Conservation (phyloP, 2,888 invertebrate species). For the Hipparchia sbordonii region DNA sequence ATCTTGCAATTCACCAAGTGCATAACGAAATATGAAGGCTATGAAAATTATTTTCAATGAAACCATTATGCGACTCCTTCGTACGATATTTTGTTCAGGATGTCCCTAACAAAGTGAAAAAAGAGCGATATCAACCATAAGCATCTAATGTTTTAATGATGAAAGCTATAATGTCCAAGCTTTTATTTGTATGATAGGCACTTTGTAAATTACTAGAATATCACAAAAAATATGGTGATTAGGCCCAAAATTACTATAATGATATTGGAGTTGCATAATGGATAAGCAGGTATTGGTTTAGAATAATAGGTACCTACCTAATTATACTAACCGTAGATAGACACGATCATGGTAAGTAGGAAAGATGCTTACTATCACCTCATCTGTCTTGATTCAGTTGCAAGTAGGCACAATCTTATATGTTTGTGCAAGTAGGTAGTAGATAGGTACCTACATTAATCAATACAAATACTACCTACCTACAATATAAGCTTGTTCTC, state of each 20-base stretch:
- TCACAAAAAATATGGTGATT: neutral
- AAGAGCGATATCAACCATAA: neutral
- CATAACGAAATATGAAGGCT: neutral
- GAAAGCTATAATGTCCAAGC: neutral
- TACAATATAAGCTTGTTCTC: too few relatives aligned
- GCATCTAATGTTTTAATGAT: too few relatives aligned
- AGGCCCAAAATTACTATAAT: neutral
- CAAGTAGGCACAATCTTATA: too few relatives aligned
- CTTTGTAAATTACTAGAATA: neutral
- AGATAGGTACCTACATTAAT: too few relatives aligned
- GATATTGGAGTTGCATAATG: neutral
- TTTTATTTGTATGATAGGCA: neutral
- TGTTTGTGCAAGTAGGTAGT: too few relatives aligned
- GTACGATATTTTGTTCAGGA: neutral
- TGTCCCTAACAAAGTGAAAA: neutral
- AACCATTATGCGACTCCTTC: neutral
- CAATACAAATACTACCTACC: too few relatives aligned
- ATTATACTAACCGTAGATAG: too few relatives aligned
- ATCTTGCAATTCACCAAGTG: neutral
- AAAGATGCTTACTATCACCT: too few relatives aligned
- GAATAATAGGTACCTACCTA: too few relatives aligned
- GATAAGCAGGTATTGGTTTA: too few relatives aligned
- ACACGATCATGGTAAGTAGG: too few relatives aligned
- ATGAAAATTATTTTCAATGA: neutral
- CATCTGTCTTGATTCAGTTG: too few relatives aligned